Conservation (phyloP, 2,888 invertebrate genomes). For the Brachyopa scutellaris region DNA sequence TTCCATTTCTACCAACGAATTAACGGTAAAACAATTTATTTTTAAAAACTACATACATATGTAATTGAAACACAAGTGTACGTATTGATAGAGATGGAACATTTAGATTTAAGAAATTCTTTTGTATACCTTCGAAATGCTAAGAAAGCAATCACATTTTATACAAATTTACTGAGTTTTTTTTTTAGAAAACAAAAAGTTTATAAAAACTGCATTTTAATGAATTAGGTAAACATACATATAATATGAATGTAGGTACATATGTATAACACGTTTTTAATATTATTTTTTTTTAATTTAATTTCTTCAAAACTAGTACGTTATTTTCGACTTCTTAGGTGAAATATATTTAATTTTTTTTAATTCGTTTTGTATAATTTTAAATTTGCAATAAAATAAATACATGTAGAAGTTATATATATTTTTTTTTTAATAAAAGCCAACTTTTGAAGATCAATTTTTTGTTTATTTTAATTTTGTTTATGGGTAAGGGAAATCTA, state of each 20-base stretch:
- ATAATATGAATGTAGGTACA: too few species aligned
- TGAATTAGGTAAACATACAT: too few species aligned
- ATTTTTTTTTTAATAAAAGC: constrained; percentile 40
- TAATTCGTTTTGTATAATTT: constrained; percentile 13
- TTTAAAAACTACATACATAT: neutral
- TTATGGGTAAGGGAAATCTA: too few species aligned
- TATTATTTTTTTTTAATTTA: neutral
- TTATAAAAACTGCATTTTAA: neutral
- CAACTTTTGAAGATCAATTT: neutral
- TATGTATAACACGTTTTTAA: neutral
- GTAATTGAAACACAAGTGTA: constrained; percentile 5
- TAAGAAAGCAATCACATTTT: neutral
- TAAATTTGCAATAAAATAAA: constrained; percentile 25
- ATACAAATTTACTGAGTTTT: neutral
- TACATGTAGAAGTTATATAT: neutral
- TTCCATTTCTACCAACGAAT: constrained; percentile 54
- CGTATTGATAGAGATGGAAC: constrained; percentile 10
- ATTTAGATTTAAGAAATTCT: constrained; percentile 39
- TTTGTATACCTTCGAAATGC: constrained; percentile 37
- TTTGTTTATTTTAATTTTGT: constrained; percentile 13
- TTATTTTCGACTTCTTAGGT: constrained; percentile 16
- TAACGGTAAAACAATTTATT: constrained; percentile 24
- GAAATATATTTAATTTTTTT: constrained; percentile 40
- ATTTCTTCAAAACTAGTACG: too few species aligned
- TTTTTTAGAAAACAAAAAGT: neutral